A percentile compares a stretch with the other conserved stretches of the same genome.
Conservation (phyloP, 2,888 invertebrate species). For the Chelonus formosanus region DNA sequence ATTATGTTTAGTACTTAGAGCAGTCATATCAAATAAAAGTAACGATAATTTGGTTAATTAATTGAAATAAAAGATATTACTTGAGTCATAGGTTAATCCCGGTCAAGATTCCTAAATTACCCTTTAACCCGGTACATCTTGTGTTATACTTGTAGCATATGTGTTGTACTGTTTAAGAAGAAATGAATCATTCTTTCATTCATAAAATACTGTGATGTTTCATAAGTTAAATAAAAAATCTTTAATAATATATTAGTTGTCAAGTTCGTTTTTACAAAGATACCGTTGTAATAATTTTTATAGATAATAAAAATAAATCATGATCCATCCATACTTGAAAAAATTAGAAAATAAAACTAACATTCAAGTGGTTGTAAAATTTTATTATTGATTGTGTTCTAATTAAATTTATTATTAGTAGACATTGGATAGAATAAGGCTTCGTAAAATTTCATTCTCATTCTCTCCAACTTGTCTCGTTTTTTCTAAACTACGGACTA, state of each 20-base stretch:
- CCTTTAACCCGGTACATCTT: constrained; percentile 49
- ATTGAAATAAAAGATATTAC: constrained; percentile 11
- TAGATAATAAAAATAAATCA: too few species aligned
- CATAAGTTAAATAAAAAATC: too few species aligned
- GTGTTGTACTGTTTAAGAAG: constrained; percentile 43
- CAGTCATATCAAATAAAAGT: neutral
- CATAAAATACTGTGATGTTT: neutral
- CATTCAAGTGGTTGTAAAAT: too few species aligned
- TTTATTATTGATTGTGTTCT: too few species aligned
- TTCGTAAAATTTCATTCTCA: constrained; percentile 40
- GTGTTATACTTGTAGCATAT: constrained; percentile 32
- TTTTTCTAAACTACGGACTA: neutral
- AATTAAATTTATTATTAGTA: too few species aligned
- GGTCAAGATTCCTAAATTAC: constrained; percentile 59
- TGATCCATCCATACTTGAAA: too few species aligned
- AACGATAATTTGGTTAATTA: neutral
- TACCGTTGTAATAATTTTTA: too few species aligned
- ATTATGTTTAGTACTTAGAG: too few species aligned
- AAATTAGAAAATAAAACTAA: too few species aligned
- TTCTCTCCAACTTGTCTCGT: neutral
- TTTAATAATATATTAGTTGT: too few species aligned
- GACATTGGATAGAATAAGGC: too few species aligned
- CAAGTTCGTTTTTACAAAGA: too few species aligned
- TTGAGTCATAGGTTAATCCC: constrained; percentile 49
- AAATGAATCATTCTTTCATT: constrained; percentile 56